These are phyloP conservation scores for Typhlichthys eigenmanni DNA, from an alignment of 2,797 vertebrate genomes.

Conservation along the genomic window DNA sequence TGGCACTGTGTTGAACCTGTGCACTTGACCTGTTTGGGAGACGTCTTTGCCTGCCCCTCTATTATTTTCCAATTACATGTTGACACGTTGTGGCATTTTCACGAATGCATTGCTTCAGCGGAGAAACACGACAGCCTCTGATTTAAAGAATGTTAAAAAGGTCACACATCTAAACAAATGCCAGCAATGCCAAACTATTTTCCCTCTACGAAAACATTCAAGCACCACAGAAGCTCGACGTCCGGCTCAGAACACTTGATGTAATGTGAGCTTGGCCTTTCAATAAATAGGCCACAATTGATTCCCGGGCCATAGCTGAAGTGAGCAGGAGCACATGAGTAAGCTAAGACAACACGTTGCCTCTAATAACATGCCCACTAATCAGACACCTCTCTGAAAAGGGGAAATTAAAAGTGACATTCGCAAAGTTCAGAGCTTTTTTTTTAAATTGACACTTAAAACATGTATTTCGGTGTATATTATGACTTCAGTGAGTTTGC, in stretches of 20 bases:
- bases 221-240: constrained; percentile 55
- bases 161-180: constrained; percentile 85
- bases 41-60: constrained; percentile 58
- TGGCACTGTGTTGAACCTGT: too few species aligned
- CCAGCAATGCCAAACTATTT: constrained; percentile 79
- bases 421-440: constrained; percentile 25
- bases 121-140: constrained; percentile 72
- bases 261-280: constrained; percentile 78
- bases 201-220: constrained; percentile 62
- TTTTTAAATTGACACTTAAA: neutral
- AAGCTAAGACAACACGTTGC: constrained; percentile 46
- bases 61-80: constrained; percentile 65
- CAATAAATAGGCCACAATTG: constrained; percentile 76
- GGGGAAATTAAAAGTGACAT: constrained; percentile 50
- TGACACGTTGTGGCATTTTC: constrained; percentile 69
- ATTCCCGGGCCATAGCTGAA: constrained; percentile 66
- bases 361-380: constrained; percentile 43
- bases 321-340: constrained; percentile 41
- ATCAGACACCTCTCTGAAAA: constrained; percentile 51
- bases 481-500: too few species aligned
- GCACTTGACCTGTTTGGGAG: constrained; percentile 11
- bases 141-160: constrained; percentile 83
- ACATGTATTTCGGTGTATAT: too few species aligned
- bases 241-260: constrained; percentile 52
- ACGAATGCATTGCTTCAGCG: constrained; percentile 63